Evolutionary conservation across 2,888 invertebrate species (phyloP), one percentile per base, ranked within the genome.

Genomic region (Andrena flavipes): DNA sequence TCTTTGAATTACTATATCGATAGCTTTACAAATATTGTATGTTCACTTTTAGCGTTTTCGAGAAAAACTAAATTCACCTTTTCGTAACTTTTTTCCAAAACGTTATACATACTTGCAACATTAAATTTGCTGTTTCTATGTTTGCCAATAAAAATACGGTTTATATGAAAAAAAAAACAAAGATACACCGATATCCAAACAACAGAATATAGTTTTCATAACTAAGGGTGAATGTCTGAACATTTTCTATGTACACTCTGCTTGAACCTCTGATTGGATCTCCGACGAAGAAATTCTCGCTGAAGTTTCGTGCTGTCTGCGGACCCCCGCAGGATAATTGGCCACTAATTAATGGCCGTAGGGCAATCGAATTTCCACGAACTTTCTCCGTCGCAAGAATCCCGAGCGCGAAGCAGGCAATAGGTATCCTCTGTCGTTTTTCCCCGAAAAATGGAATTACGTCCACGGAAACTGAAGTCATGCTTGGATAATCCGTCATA

Each of bases 321-420:
- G 67, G 68, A 42, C 42, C 76, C 69, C 74, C 71, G 54, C 42
- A 73, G 75, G 77, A 88, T 88, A 86, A 88, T 88, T 88, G 82
- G 88, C 82, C 75, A 73, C 84, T 88, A 88, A 88, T 88, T 88
- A 88, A 88, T 73, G 68, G 51, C 81, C 79, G 67, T 70, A 30
- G 69, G 83, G 80, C 82, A 82, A 87, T 87, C 85, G 80, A 84
- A 85, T 87, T 80, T 80, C 72, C 69, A 80, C 56, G 49, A 83
- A 85, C 81, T 82, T 82, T 82, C 42, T 42, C 42, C 86, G 67
- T 75, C 77, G 60, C 73, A 33, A 60, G 73, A 71, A 76, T 74
- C 54, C 26, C 26, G 13, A 67, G 35, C 65, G 56, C 26, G 42
- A 56, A 64, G 51, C n/a, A 62, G 65, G 59, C 49, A 74, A 84